Base-by-base conservation (phyloP, 2,113 vertebrate species). In the Atherinomorus stipes region DNA sequence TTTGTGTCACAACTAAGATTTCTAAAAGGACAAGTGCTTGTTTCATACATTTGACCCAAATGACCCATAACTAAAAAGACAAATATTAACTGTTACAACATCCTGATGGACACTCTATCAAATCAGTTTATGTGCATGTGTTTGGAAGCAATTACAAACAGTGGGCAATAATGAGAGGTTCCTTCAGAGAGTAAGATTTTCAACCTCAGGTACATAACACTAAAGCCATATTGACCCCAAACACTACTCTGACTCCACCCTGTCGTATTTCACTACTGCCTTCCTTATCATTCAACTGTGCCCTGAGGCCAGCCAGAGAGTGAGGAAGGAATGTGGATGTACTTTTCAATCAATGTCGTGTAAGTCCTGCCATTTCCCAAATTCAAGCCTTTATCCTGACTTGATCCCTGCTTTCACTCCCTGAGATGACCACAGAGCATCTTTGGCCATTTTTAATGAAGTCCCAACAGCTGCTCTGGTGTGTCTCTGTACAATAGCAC, bases 211-310 rank as follows among this genome's bases (percentile, higher is more conserved):
- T 81, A 21, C 34, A 62, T 62, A 74, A 13, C 80, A 84, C 85
- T 87, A 84, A 73, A 65, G 58, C 60, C 62, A 71, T 82, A 81
- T 81, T 78, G 61, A 75, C 85, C 73, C 56, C 78, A 58, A 78
- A 85, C 76, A 76, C 79, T 50, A 74, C 56, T 75, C 37, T 71
- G 37, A 80, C 77, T 76, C 71, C 84, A 88, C 82, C 74, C 84
- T 66, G 71, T 87, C 75, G 87, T 71, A 89, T 83, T 77, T 85
- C 68, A 82, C 84, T 69, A 74, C 79, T 52, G 45, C 72, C 76
- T 80, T 68, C 68, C 83, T 90, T 92, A 88, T 90, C 87, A 81
- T 78, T 86, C 64, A 83, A 76, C 78, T 64, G 57, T 86, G 67
- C 76, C 87, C 76, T n/a, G 1, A 50, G 70, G 67, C 58, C 45